Percentiles rank a stretch among this genome's conserved stretches.
phyloP scores from a whole-genome alignment of 2,888 invertebrate species.

The Eremobia ochroleuca region DNA sequence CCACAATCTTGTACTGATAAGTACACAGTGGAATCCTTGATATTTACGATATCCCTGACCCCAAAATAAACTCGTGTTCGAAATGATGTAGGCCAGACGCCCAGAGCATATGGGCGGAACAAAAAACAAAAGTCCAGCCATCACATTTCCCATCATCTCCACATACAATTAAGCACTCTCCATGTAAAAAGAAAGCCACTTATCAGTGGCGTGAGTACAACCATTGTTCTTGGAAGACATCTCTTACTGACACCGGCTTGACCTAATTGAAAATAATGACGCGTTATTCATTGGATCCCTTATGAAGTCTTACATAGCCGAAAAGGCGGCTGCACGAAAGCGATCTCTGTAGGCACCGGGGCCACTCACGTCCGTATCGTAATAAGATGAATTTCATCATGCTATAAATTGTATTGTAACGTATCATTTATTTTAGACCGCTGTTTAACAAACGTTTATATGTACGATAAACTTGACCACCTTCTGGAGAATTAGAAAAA shows the following conservation, averaged over 20 bases:
- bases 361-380: constrained; percentile 59
- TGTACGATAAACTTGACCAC: constrained; percentile 66
- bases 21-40: constrained; percentile 69
- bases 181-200: constrained; percentile 87
- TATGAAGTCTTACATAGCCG: constrained; percentile 81
- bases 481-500: constrained; percentile 24
- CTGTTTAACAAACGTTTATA: constrained; percentile 78
- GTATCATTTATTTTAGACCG: constrained; percentile 83
- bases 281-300: constrained; percentile 86
- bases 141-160: constrained; percentile 84
- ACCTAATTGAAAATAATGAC: constrained; percentile 91
- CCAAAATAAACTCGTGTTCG: constrained; percentile 71
- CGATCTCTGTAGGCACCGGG: constrained; percentile 58
- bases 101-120: constrained; percentile 68
- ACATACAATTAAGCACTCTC: constrained; percentile 86
- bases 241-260: constrained; percentile 86
- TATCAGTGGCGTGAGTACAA: constrained; percentile 85
- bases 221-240: constrained; percentile 88
- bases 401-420: constrained; percentile 80
- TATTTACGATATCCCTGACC: constrained; percentile 73
- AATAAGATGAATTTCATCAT: constrained; percentile 77
- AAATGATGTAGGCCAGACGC: constrained; percentile 79
- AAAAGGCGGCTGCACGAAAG: constrained; percentile 70
- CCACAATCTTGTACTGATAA: constrained; percentile 71
- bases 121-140: constrained; percentile 79